Percentiles rank a stretch among this genome's conserved stretches.
phyloP scores from a whole-genome alignment of 1,140 invertebrate genomes.

The Heliconius hermathena region DNA sequence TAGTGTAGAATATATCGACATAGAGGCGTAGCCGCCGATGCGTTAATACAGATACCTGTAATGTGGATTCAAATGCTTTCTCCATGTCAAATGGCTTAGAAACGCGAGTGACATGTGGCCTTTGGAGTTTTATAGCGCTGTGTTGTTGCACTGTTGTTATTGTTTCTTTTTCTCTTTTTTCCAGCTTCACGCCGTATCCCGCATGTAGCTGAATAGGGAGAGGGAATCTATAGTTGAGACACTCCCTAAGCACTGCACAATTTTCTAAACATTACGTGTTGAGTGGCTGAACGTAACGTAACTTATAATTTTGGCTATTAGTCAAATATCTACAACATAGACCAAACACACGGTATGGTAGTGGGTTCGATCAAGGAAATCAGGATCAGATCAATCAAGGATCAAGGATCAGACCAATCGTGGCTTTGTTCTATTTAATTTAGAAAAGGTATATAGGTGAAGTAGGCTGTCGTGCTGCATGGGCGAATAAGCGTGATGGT shows the following conservation, averaged over 20 bases:
- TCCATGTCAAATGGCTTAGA: constrained; percentile 11
- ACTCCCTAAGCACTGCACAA: background rate
- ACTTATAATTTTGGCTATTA: too few relatives aligned
- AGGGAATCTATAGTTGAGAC: background rate
- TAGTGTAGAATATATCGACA: background rate
- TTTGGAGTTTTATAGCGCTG: constrained; percentile 7
- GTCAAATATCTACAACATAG: too few relatives aligned
- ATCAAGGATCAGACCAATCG: too few relatives aligned
- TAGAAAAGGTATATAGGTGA: too few relatives aligned
- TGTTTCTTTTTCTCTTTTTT: background rate
- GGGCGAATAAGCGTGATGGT: too few relatives aligned
- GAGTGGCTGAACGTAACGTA: background rate
- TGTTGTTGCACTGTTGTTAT: background rate
- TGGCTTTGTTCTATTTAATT: too few relatives aligned
- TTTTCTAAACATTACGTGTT: background rate
- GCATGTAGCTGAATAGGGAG: background rate
- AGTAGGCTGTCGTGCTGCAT: too few relatives aligned
- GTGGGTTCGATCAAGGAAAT: too few relatives aligned
- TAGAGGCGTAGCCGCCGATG: constrained; percentile 3
- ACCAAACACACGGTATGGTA: too few relatives aligned
- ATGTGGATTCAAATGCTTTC: constrained; percentile 8
- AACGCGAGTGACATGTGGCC: constrained; percentile 8
- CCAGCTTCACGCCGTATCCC: too few relatives aligned
- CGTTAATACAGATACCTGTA: constrained; percentile 13
- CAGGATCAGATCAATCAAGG: too few relatives aligned